These are phyloP conservation scores for Morus bassanus DNA, from an alignment of 2,797 vertebrate species.

Conservation along the genomic window DNA sequence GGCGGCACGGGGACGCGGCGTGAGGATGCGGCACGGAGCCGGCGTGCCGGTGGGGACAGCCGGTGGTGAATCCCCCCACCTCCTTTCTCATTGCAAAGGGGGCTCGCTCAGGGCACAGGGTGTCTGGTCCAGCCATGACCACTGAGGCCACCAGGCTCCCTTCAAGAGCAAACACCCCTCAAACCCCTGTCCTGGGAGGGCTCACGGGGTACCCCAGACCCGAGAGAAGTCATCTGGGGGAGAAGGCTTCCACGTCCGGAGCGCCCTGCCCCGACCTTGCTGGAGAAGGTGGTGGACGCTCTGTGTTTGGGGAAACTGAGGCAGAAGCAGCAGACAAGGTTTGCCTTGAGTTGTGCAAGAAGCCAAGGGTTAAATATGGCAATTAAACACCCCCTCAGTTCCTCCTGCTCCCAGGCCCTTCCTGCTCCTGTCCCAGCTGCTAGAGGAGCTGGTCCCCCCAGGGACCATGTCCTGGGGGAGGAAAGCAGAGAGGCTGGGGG, in stretches of 20 bases:
- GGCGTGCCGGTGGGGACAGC: rapidly evolving
- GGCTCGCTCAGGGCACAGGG: rapidly evolving
- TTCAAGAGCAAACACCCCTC: neutral
- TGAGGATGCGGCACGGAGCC: rapidly evolving
- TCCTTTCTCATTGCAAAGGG: neutral
- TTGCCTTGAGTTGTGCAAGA: neutral
- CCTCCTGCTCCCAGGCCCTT: neutral
- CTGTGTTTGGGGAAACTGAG: neutral
- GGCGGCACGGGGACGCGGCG: rapidly evolving
- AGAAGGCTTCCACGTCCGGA: neutral
- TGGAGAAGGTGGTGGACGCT: neutral
- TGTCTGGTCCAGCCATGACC: rapidly evolving
- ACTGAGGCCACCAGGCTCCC: neutral
- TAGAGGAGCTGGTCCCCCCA: neutral
- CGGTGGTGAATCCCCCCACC: rapidly evolving
- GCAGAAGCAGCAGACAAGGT: neutral
- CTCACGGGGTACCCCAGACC: neutral
- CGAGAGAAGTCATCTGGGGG: rapidly evolving
- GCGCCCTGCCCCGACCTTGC: rapidly evolving
- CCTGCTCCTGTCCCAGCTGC: neutral
- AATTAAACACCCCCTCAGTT: neutral
- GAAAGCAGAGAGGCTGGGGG: neutral
- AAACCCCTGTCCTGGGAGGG: neutral
- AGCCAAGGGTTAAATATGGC: neutral
- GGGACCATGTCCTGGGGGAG: neutral